phyloP scores from a whole-genome alignment of 2,113 vertebrate species.

The Epinephelus moara region DNA sequence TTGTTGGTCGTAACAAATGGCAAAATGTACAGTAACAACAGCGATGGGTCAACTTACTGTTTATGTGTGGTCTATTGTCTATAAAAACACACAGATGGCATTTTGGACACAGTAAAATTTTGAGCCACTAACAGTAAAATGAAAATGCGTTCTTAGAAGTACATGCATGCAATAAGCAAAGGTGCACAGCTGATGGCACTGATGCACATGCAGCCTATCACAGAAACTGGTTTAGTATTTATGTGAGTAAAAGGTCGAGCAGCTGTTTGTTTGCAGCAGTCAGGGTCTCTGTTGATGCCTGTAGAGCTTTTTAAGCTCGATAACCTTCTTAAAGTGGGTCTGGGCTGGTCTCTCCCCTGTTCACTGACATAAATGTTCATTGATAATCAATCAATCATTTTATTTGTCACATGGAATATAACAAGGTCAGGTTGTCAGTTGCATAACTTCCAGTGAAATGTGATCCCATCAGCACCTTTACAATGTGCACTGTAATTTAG shows the following conservation, averaged over 20 bases:
- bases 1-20: neutral
- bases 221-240: neutral
- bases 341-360: neutral
- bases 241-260: neutral
- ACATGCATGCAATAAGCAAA: neutral
- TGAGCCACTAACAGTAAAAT: neutral
- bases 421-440: too few species aligned
- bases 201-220: too few species aligned
- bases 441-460: too few species aligned
- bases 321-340: neutral
- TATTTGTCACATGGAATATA: too few species aligned
- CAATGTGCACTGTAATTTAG: too few species aligned
- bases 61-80: neutral
- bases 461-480: too few species aligned
- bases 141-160: too few species aligned
- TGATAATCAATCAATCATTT: too few species aligned
- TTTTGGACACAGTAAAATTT: neutral
- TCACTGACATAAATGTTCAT: neutral
- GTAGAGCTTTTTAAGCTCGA: neutral
- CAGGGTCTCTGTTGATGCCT: neutral
- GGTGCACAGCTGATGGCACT: too few species aligned
- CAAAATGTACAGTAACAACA: neutral
- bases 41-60: neutral
- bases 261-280: too few species aligned
- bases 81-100: neutral